phyloP scores from a whole-genome alignment of 2,888 invertebrate species.

The Leptopterna dolabrata region DNA sequence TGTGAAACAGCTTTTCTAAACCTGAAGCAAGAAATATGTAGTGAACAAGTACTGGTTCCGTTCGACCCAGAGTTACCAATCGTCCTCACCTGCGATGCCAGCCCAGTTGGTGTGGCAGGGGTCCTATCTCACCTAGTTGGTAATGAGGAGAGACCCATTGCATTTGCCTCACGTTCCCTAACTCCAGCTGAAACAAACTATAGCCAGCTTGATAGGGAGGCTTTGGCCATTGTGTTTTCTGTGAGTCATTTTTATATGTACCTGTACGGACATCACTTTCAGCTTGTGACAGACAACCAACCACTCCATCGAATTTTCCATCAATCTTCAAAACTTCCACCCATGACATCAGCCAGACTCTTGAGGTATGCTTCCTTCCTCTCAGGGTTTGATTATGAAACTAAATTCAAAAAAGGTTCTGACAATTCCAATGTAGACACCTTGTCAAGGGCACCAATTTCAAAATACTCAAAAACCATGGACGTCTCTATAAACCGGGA shows the following conservation, averaged over 20 bases:
- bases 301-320: conserved; percentile 47
- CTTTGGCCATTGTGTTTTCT: conserved; percentile 56
- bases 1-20: conserved; percentile 60
- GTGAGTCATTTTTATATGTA: conserved; percentile 48
- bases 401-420: not conserved
- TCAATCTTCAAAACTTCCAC: conserved; percentile 1
- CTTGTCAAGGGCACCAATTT: conserved; percentile 10
- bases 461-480: conserved; percentile 10
- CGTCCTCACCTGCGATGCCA: conserved; percentile 58
- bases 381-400: not conserved
- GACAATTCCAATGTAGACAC: not conserved
- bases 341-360: not conserved
- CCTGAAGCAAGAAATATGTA: conserved; percentile 61
- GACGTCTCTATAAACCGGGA: too few relatives aligned
- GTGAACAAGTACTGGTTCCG: conserved; percentile 59
- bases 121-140: conserved; percentile 39
- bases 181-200: conserved; percentile 52
- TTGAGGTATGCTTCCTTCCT: conserved; percentile 45
- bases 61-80: conserved; percentile 61
- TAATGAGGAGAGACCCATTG: conserved; percentile 54
- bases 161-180: conserved; percentile 48
- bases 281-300: conserved; percentile 38
- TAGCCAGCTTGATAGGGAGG: conserved; percentile 58
- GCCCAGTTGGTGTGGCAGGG: conserved; percentile 52
- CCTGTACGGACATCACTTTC: conserved; percentile 40